Conservation (phyloP, 2,888 invertebrate species). For the Drosophila antonietae region DNA sequence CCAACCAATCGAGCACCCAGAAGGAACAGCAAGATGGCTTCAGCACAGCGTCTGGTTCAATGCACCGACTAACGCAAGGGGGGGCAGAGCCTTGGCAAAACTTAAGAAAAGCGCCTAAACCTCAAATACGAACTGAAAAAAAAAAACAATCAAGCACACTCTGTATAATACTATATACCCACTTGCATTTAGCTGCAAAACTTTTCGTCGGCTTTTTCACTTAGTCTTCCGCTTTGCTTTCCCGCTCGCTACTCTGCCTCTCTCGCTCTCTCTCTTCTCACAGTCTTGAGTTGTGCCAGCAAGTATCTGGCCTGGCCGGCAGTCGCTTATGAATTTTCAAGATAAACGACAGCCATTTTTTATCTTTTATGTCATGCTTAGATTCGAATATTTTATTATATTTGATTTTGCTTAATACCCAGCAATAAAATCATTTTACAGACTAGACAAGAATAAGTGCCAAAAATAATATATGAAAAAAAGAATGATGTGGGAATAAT, state of each 20-base stretch:
- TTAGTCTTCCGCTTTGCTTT: constrained; percentile 24
- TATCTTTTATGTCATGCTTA: constrained; percentile 20
- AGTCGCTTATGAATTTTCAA: constrained; percentile 45
- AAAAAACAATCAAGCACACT: constrained; percentile 24
- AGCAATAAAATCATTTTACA: background rate
- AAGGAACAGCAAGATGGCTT: constrained; percentile 6
- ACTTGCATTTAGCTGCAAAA: constrained; percentile 60
- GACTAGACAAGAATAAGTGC: background rate
- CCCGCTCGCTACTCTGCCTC: background rate
- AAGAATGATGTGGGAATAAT: too few relatives aligned
- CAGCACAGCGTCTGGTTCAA: constrained; percentile 58
- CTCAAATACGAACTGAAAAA: constrained; percentile 24
- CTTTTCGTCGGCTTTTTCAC: constrained; percentile 64
- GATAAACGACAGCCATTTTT: constrained; percentile 63
- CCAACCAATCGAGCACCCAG: constrained; percentile 60
- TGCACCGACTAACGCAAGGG: constrained; percentile 53
- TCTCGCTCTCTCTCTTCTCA: background rate
- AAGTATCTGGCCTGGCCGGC: constrained; percentile 28
- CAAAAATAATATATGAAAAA: background rate
- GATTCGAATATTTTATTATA: constrained; percentile 39
- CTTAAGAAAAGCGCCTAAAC: constrained; percentile 68
- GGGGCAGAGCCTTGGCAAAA: constrained; percentile 45
- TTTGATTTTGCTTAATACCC: constrained; percentile 34
- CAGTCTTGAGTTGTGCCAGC: constrained; percentile 26
- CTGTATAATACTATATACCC: constrained; percentile 56